These are phyloP conservation scores for Bombus sibiricus DNA, from an alignment of 1,140 invertebrate genomes.

Conservation along the genomic window DNA sequence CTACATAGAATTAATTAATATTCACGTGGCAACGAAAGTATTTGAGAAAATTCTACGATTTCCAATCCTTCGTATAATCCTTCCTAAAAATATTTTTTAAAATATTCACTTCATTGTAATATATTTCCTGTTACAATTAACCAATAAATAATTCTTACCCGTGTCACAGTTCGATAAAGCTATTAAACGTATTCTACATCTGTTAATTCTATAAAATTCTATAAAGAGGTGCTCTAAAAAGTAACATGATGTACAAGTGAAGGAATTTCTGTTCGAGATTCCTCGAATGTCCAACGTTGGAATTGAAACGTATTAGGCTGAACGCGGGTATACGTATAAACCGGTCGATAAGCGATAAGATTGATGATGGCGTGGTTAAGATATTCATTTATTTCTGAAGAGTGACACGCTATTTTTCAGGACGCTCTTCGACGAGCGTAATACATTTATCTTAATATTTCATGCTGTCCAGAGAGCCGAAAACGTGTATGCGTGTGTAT, in stretches of 20 bases:
- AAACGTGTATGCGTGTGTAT: background rate
- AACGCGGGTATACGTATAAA: slow-evolving; percentile 31
- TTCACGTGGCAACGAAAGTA: too few relatives aligned
- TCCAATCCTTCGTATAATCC: too few relatives aligned
- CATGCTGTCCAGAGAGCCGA: slow-evolving; percentile 5
- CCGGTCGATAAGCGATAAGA: slow-evolving; percentile 53
- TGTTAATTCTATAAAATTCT: background rate
- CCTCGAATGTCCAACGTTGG: background rate
- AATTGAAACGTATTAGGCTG: background rate
- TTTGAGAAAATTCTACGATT: too few relatives aligned
- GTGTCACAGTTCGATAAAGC: too few relatives aligned
- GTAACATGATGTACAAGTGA: background rate
- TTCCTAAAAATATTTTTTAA: too few relatives aligned
- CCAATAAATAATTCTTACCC: too few relatives aligned
- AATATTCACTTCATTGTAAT: too few relatives aligned
- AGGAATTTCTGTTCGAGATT: slow-evolving; percentile 3
- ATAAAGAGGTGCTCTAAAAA: background rate
- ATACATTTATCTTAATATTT: slow-evolving; percentile 62
- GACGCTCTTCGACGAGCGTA: slow-evolving; percentile 24
- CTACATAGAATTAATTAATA: too few relatives aligned
- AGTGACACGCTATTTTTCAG: slow-evolving; percentile 51
- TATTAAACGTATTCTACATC: too few relatives aligned
- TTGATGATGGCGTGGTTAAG: slow-evolving; percentile 46
- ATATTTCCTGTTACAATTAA: too few relatives aligned
- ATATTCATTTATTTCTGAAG: slow-evolving; percentile 58